Percentiles rank a stretch among this genome's conserved stretches.
Evolutionary conservation across 2,113 vertebrate genomes (phyloP).

Genomic region (Butorides virescens): DNA sequence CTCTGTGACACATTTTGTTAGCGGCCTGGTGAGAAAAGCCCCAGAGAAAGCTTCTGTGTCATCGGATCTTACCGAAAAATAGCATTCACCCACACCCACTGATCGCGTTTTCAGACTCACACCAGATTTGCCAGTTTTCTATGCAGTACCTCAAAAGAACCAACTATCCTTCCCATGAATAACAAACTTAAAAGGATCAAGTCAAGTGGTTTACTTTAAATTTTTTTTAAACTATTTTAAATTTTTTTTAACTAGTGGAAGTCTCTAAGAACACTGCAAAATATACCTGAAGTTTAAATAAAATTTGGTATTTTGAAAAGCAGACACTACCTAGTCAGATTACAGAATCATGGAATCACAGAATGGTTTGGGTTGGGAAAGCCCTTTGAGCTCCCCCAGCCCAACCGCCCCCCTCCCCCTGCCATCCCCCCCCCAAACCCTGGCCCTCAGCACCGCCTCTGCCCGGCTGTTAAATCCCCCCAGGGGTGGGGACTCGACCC

Average conservation of each 20-base stretch:
- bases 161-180: neutral
- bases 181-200: neutral
- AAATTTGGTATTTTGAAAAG: neutral
- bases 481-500: too few species aligned
- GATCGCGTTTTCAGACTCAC: neutral
- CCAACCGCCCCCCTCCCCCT: too few species aligned
- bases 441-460: too few species aligned
- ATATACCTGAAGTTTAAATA: neutral
- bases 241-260: neutral
- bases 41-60: too few species aligned
- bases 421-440: too few species aligned
- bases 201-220: neutral
- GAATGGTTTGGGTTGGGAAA: too few species aligned
- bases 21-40: neutral
- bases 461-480: too few species aligned
- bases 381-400: too few species aligned
- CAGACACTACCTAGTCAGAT: neutral
- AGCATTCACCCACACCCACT: neutral
- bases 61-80: fast-evolving
- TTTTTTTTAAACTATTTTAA: too few species aligned
- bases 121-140: neutral
- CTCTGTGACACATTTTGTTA: neutral
- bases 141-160: too few species aligned
- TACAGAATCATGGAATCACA: too few species aligned
- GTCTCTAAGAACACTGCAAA: neutral